Evolutionary conservation across 2,113 vertebrate species (phyloP), one percentile per base, ranked within the genome.

Genomic region (Zosterops lateralis): DNA sequence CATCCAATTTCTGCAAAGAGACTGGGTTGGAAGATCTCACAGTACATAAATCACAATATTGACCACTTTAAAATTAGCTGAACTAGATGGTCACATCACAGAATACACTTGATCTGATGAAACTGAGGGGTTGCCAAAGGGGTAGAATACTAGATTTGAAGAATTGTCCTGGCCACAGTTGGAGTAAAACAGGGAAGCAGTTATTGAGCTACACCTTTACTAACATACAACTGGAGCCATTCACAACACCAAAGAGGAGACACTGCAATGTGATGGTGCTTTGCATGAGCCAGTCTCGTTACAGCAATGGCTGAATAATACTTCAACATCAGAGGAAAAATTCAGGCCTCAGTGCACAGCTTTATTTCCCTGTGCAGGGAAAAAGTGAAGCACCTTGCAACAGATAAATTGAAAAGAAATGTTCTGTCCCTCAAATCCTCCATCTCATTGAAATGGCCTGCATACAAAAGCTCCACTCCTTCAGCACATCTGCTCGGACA

Each of bases 1-100:
- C 97, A 98, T 72, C 95, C 78, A n/a, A 97, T 94, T 97, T 97
- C 97, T 98, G 94, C 88, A 96, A 87, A 67, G 44, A 92, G 67
- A 95, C 38, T 36, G 64, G 13, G 44, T 74, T 51, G 32, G 54
- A 50, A 82, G 42, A 86, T 76, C 80, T 91, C 58, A 71, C 17
- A 65, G 17, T 17, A 78, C 25, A 58, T 87, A 81, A 92, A 60
- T 50, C 45, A 53, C 61, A 77, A 60, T 8, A 45, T 5, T 0
- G 0, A 67, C 5, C 6, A 1, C 31, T 72, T 84, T 20, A 68
- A 84, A 60, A 51, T 9, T 9, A 78, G 65, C 40, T 74, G n/a
- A 62, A 70, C 14, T 8, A 5, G 25, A 48, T 2, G 7, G 28
- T 20, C 28, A 12, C 25, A 36, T 34, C 67, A 58, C 15, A 68